Conservation (phyloP, 2,113 vertebrate genomes). For the Psittacula cyanocephala region DNA sequence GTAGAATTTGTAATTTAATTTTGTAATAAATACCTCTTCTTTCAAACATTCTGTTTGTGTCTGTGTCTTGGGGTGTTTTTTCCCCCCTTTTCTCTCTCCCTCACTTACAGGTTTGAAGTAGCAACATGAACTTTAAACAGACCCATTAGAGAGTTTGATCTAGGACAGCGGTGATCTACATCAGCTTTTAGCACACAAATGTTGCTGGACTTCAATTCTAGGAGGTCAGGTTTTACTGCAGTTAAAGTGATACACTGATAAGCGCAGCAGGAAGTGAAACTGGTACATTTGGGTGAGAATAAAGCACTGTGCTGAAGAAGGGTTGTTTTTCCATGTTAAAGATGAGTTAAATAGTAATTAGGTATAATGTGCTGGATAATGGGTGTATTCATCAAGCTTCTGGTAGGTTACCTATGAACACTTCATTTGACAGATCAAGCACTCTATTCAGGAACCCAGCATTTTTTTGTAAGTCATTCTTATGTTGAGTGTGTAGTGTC, state of each 20-base stretch:
- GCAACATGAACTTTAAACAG: not conserved
- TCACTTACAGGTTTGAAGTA: not conserved
- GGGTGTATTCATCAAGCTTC: not conserved
- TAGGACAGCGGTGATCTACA: not conserved
- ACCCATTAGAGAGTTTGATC: not conserved
- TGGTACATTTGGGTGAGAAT: not conserved
- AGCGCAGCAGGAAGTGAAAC: not conserved
- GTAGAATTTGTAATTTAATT: constrained; percentile 56
- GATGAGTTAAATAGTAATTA: not conserved
- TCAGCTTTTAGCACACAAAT: not conserved
- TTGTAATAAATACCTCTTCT: constrained; percentile 74
- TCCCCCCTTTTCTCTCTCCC: not conserved
- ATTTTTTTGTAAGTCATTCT: not conserved
- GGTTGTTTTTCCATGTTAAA: not conserved
- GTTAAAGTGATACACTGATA: not conserved
- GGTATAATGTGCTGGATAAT: not conserved
- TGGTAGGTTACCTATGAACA: not conserved
- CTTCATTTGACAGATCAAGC: not conserved
- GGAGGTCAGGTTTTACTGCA: not conserved
- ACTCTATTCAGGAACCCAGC: not conserved
- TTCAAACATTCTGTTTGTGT: constrained; percentile 33
- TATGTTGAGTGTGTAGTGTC: not conserved
- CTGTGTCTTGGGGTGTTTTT: not conserved
- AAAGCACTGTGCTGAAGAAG: not conserved
- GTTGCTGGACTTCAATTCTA: not conserved